These are phyloP conservation scores for Parnassius glacialis DNA, from an alignment of 2,888 invertebrate species.

Conservation along the genomic window DNA sequence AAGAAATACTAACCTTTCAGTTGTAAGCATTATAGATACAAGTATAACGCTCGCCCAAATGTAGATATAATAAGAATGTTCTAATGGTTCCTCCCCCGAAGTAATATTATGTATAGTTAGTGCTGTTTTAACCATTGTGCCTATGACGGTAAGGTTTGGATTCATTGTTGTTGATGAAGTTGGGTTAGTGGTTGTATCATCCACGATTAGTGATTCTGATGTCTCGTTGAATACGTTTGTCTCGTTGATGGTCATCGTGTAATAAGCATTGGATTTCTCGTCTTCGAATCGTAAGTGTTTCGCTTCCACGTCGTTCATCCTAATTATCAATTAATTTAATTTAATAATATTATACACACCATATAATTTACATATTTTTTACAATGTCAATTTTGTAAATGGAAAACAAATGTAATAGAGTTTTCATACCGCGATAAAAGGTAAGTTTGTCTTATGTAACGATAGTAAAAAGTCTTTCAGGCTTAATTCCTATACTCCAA, in stretches of 20 bases:
- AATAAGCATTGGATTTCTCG: not conserved
- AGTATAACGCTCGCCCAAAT: conserved; percentile 82
- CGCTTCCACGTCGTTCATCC: conserved; percentile 69
- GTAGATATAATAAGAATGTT: conserved; percentile 68
- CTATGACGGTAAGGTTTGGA: conserved; percentile 51
- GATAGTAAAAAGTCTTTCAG: no score
- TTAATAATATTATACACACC: no score
- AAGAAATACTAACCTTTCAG: conserved; percentile 55
- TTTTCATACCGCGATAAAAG: no score
- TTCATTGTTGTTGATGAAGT: conserved; percentile 30
- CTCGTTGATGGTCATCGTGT: conserved; percentile 16
- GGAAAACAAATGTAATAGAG: no score
- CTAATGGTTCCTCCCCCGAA: conserved; percentile 38
- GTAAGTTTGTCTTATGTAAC: no score
- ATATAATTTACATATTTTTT: no score
- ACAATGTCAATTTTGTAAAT: no score
- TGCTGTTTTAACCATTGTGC: conserved; percentile 52
- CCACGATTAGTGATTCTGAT: conserved; percentile 13
- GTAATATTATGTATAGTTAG: conserved; percentile 50
- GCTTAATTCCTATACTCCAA: no score
- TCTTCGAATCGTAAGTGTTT: conserved; percentile 25
- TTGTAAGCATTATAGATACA: conserved; percentile 82
- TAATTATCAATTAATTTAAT: conserved; percentile 30
- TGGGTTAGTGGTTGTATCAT: conserved; percentile 28
- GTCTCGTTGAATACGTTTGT: conserved; percentile 26